Base-by-base conservation (phyloP, 2,797 vertebrate species). In the Prionace glauca region DNA sequence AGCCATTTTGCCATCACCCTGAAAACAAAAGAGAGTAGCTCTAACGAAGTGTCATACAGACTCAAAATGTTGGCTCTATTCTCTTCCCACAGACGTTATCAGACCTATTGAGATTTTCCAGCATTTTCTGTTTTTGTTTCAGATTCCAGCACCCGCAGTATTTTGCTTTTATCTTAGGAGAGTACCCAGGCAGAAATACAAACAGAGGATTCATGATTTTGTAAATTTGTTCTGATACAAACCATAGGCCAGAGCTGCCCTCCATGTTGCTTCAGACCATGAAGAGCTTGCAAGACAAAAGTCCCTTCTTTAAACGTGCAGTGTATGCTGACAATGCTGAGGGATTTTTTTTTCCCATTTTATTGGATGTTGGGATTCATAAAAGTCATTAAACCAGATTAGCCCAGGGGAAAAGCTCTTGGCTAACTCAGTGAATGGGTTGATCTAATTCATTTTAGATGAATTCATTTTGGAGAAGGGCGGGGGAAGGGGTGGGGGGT, bases 371-470 rank as follows among this genome's bases (percentile, higher is more conserved):
- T 41, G 11, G 65, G 62, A 92, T 41, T 69, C 90, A 69, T 92
- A 41, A 92, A 92, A 69, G 90, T 92, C n/a, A 92, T 92, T 92
- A 92, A 92, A 69, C 62, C 65, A 22, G 90, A 92, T 92, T 92
- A 92, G 90, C 8, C n/a, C 2, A 69, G 45, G 62, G 24, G 90
- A 11, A 41, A 92, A 92, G 90, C 90, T 36, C 20, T 36, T n/a
- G 18, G 90, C 90, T 18, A 0, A 11, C 65, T 92, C 90, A 92
- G 3, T 92, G 90, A 69, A 92, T 67, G 90, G 90, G 62, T 62
- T 92, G 65, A 11, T 3, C 12, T 92, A 92, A 92, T 92, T 92
- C 90, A 92, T 92, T 92, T 92, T 92, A 69, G 90, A 92, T 92
- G 90, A 92, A 92, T 92, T 92, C 90, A 92, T 67, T 41, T 92